A percentile compares a stretch with the other conserved stretches of the same genome.
phyloP scores from a whole-genome alignment of 2,113 vertebrate genomes.

The Antechinus stuartii region DNA sequence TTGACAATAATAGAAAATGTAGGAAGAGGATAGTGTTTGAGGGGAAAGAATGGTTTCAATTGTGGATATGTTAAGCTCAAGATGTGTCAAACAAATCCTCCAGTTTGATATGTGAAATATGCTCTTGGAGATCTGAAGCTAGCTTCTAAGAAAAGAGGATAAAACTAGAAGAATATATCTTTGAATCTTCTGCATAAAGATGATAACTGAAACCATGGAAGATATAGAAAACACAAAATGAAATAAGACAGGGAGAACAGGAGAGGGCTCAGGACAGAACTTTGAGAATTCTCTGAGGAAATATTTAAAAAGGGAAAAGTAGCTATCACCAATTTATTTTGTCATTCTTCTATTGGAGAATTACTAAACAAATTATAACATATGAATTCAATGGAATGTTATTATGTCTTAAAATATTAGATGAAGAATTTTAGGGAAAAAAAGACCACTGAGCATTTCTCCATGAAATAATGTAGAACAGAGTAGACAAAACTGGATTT shows the following conservation, averaged over 20 bases:
- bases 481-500: not conserved
- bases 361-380: not conserved
- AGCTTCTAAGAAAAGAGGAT: not conserved
- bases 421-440: not conserved
- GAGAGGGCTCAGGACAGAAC: not conserved
- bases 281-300: not conserved
- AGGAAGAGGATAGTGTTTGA: not conserved
- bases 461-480: not conserved
- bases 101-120: not conserved
- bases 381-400: not conserved
- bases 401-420: not conserved
- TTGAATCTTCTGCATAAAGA: not conserved
- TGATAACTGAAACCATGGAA: not conserved
- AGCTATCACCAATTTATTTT: not conserved
- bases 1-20: not conserved
- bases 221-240: not conserved
- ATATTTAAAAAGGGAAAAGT: not conserved
- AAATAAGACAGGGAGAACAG: not conserved
- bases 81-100: not conserved
- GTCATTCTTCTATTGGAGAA: not conserved
- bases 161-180: not conserved
- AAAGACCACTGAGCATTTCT: not conserved
- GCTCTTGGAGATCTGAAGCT: too few relatives aligned
- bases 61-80: not conserved
- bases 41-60: not conserved